Percentiles rank a stretch among this genome's conserved stretches.
phyloP scores from a whole-genome alignment of 2,797 vertebrate species.

The Cryptoprocta ferox region DNA sequence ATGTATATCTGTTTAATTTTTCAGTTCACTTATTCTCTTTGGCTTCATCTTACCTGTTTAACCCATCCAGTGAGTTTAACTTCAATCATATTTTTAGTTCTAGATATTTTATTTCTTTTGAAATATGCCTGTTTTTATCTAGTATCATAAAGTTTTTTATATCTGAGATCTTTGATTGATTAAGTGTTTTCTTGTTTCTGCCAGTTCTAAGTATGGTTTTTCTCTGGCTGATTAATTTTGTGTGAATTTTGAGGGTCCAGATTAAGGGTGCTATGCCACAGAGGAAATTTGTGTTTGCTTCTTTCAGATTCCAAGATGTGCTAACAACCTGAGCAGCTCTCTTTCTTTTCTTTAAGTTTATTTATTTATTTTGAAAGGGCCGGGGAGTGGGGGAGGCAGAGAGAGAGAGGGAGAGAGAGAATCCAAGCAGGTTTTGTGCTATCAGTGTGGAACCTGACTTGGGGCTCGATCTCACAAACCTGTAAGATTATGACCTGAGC shows the following conservation, averaged over 20 bases:
- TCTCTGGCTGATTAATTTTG: neutral
- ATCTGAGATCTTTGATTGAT: neutral
- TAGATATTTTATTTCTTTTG: constrained; percentile 42
- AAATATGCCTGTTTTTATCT: neutral
- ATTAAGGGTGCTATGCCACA: neutral
- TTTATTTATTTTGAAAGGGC: too few species aligned
- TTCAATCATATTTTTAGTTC: constrained; percentile 19
- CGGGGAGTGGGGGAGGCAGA: too few species aligned
- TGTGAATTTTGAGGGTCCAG: neutral
- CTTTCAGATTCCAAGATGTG: neutral
- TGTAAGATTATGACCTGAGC: too few species aligned
- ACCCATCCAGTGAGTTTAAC: neutral
- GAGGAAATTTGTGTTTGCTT: neutral
- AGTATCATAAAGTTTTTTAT: neutral
- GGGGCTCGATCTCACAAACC: too few species aligned
- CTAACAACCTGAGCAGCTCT: neutral
- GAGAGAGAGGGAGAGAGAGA: too few species aligned
- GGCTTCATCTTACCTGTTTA: neutral
- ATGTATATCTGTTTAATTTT: neutral
- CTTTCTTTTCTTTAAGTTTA: neutral
- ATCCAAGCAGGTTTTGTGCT: too few species aligned
- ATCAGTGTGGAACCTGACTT: too few species aligned
- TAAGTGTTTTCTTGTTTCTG: neutral
- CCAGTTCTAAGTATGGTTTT: constrained; percentile 22
- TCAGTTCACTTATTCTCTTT: neutral